phyloP scores from a whole-genome alignment of 2,797 vertebrate genomes.

The Acanthurus lineatus region DNA sequence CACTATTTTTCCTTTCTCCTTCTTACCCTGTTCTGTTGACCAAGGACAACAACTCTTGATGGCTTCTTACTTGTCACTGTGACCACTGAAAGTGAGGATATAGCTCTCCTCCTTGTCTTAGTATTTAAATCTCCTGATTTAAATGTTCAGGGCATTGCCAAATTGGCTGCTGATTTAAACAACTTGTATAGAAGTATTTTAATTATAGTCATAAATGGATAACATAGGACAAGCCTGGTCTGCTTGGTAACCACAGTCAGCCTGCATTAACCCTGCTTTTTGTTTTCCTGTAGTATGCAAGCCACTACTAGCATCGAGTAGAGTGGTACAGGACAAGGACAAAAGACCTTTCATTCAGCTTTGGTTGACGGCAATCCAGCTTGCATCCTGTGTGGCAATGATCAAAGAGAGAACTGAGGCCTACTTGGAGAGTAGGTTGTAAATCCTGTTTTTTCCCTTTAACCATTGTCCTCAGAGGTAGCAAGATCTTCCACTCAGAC shows the following conservation, averaged over 20 bases:
- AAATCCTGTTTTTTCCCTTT: constrained; percentile 7
- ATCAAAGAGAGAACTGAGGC: constrained; percentile 7
- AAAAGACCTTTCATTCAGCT: constrained; percentile 12
- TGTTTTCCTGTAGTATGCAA: not conserved
- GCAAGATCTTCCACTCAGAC: constrained; percentile 3
- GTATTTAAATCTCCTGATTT: too few species aligned
- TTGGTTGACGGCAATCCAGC: not conserved
- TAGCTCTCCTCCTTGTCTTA: too few species aligned
- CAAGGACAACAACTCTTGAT: not conserved
- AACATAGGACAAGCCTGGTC: not conserved
- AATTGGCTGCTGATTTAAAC: too few species aligned
- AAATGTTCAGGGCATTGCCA: too few species aligned
- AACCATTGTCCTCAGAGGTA: constrained; percentile 18
- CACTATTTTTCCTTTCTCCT: not conserved
- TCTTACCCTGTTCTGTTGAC: not conserved
- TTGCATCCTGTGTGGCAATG: constrained; percentile 7
- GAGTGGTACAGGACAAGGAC: not conserved
- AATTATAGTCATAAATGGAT: not conserved
- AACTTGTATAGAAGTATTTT: too few species aligned
- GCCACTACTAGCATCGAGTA: not conserved
- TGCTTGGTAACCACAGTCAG: constrained; percentile 6
- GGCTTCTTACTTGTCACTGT: too few species aligned
- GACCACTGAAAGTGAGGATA: too few species aligned
- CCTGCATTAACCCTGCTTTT: not conserved
- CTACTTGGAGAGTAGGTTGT: not conserved